phyloP scores from a whole-genome alignment of 2,888 invertebrate species.

The Megaustenia siamemsis region DNA sequence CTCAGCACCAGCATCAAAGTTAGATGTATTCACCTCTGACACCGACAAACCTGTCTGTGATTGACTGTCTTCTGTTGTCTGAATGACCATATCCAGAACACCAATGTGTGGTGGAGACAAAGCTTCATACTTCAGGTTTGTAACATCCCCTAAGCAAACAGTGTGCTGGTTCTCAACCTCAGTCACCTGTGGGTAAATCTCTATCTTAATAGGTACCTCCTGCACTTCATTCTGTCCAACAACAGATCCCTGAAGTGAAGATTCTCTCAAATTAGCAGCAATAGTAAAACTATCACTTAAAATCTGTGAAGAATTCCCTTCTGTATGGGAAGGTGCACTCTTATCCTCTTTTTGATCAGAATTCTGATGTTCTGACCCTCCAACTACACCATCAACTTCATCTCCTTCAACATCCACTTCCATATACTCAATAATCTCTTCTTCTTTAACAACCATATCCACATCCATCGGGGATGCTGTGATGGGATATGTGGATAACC shows the following conservation, averaged over 20 bases:
- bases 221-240: background rate
- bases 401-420: slow-evolving; percentile 23
- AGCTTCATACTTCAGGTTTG: background rate
- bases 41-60: background rate
- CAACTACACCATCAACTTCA: slow-evolving; percentile 38
- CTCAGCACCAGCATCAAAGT: background rate
- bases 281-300: background rate
- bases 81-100: background rate
- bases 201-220: background rate
- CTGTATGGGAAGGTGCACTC: background rate
- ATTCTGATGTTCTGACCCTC: background rate
- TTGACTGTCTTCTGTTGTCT: background rate
- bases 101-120: background rate
- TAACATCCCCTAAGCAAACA: background rate
- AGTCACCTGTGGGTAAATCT: background rate
- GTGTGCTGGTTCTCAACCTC: too few species aligned
- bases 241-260: background rate
- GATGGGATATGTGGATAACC: background rate
- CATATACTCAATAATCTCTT: background rate
- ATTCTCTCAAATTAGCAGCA: background rate
- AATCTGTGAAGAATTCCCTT: background rate
- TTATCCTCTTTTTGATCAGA: background rate
- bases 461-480: background rate
- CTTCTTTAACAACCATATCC: background rate
- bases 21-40: background rate